Percentiles rank a stretch among this genome's conserved stretches.
These are phyloP conservation scores for Ectropis grisescens DNA, from an alignment of 1,140 invertebrate species.

Conservation along the genomic window DNA sequence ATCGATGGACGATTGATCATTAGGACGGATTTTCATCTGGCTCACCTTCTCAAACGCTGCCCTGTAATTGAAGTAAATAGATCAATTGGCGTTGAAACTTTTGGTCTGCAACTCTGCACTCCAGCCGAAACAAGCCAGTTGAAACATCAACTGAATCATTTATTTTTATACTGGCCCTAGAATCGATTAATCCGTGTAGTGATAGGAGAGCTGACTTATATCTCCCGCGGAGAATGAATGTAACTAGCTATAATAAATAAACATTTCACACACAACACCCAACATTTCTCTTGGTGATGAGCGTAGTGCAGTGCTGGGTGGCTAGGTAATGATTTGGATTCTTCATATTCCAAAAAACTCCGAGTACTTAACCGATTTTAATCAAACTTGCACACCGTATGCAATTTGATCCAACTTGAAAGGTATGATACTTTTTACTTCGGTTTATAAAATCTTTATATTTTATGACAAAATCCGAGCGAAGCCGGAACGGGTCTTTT, in stretches of 20 bases:
- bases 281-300: too few relatives aligned
- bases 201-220: not conserved
- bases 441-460: not conserved
- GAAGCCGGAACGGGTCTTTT: too few relatives aligned
- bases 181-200: not conserved
- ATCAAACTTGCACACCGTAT: too few relatives aligned
- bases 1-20: not conserved
- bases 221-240: not conserved
- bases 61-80: not conserved
- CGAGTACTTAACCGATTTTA: too few relatives aligned
- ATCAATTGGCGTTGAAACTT: not conserved
- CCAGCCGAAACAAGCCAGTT: too few relatives aligned
- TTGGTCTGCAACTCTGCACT: too few relatives aligned
- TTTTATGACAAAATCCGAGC: too few relatives aligned
- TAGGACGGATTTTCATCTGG: not conserved
- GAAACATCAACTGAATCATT: not conserved
- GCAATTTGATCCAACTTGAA: too few relatives aligned
- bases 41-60: constrained; percentile 4
- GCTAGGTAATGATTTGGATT: too few relatives aligned
- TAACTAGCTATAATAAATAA: not conserved
- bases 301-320: too few relatives aligned
- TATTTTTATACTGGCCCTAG: not conserved
- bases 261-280: too few relatives aligned
- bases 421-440: not conserved
- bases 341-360: too few relatives aligned